Evolutionary conservation across 2,113 vertebrate genomes (phyloP).

Genomic region (Engraulis encrasicolus): DNA sequence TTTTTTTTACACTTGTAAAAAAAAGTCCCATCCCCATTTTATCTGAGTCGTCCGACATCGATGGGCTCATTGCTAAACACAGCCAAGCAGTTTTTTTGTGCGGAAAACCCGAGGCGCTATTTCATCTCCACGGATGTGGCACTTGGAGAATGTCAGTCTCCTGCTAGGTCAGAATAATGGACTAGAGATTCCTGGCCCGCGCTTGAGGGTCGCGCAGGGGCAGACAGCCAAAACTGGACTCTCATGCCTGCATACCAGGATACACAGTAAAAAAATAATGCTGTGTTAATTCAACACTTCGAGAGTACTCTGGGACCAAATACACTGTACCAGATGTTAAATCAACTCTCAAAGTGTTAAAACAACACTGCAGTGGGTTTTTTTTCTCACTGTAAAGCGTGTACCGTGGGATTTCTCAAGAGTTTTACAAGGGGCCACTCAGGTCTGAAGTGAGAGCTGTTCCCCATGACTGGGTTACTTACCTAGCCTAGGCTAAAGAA

Average conservation of each 20-base stretch:
- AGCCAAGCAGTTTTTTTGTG: background rate
- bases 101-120: background rate
- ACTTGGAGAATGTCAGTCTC: conserved; percentile 13
- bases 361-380: no score
- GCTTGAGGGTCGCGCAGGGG: background rate
- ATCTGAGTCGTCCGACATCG: background rate
- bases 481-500: background rate
- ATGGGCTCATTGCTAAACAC: background rate
- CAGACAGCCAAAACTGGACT: background rate
- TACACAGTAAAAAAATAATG: no score
- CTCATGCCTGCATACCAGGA: conserved; percentile 6
- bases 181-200: background rate
- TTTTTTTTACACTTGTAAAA: background rate
- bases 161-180: conserved; percentile 15
- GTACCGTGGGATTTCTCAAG: background rate
- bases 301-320: no score
- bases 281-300: no score
- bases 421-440: background rate
- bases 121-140: conserved; percentile 12
- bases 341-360: no score
- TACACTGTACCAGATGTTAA: no score
- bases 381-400: no score
- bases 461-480: background rate
- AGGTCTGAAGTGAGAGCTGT: conserved; percentile 7
- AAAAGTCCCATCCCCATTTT: background rate